phyloP scores from a whole-genome alignment of 2,797 vertebrate species.

The Chromis chromis region DNA sequence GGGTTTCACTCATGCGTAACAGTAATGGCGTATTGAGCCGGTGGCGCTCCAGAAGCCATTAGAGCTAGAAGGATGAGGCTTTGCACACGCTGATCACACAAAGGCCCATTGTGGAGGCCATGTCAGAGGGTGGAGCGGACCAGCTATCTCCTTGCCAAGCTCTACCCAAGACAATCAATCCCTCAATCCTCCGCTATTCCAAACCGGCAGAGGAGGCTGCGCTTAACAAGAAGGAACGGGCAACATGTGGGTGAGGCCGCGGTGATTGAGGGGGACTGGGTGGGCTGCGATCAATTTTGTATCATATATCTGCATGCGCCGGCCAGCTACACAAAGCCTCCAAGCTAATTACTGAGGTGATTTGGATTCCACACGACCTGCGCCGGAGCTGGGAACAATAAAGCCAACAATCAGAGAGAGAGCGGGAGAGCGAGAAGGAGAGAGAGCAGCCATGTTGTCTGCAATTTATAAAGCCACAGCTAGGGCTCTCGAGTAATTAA shows the following conservation, averaged over 20 bases:
- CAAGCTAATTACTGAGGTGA: constrained; percentile 82
- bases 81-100: constrained; percentile 67
- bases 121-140: constrained; percentile 71
- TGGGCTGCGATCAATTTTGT: constrained; percentile 71
- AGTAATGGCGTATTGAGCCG: constrained; percentile 74
- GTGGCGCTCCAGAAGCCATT: constrained; percentile 75
- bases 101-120: constrained; percentile 74
- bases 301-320: constrained; percentile 75
- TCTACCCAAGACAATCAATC: constrained; percentile 72
- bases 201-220: background rate
- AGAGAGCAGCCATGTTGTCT: constrained; percentile 70
- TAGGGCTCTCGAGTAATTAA: constrained; percentile 77
- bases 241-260: constrained; percentile 47
- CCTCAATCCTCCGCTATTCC: constrained; percentile 58
- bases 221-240: constrained; percentile 40
- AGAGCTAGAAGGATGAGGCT: constrained; percentile 70
- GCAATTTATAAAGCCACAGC: constrained; percentile 76
- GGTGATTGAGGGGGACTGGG: constrained; percentile 65
- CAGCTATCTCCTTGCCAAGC: constrained; percentile 64
- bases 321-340: constrained; percentile 73
- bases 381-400: constrained; percentile 78
- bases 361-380: constrained; percentile 77
- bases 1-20: constrained; percentile 64
- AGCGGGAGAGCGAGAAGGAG: constrained; percentile 9
- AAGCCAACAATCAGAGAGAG: constrained; percentile 72